Conservation (phyloP, 2,797 vertebrate genomes). For the Liparis tanakae region DNA sequence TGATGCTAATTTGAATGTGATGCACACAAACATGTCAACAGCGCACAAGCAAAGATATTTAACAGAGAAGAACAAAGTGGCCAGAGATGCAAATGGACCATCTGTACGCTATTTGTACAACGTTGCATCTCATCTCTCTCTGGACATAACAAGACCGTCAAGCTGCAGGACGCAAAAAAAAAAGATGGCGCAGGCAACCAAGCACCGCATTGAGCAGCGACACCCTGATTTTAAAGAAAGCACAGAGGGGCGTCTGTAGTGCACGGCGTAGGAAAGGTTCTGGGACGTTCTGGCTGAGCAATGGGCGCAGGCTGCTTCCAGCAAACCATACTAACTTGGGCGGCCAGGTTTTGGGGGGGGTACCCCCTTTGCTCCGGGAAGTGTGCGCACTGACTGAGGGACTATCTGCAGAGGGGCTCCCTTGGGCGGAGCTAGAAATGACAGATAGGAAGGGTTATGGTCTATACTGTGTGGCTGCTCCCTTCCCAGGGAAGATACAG, state of each 20-base stretch:
- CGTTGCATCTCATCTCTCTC: slow-evolving; percentile 38
- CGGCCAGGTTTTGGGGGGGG: slow-evolving; percentile 81
- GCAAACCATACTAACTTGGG: slow-evolving; percentile 85
- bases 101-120: slow-evolving; percentile 40
- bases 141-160: slow-evolving; percentile 53
- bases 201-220: slow-evolving; percentile 52
- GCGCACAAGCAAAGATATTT: slow-evolving; percentile 66
- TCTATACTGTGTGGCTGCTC: slow-evolving; percentile 44
- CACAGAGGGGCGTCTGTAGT: slow-evolving; percentile 52
- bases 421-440: slow-evolving; percentile 81
- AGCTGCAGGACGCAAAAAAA: slow-evolving; percentile 58
- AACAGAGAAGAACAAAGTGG: slow-evolving; percentile 39
- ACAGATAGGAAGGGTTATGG: slow-evolving; percentile 77
- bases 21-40: slow-evolving; percentile 67
- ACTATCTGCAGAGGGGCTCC: slow-evolving; percentile 82
- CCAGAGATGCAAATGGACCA: slow-evolving; percentile 47
- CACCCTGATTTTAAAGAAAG: slow-evolving; percentile 51
- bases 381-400: slow-evolving; percentile 83
- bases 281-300: slow-evolving; percentile 55
- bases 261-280: slow-evolving; percentile 27
- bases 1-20: slow-evolving; percentile 59
- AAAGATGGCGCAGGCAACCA: slow-evolving; percentile 57
- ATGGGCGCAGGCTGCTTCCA: slow-evolving; percentile 63
- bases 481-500: slow-evolving; percentile 53
- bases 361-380: slow-evolving; percentile 78